A percentile compares a stretch with the other conserved stretches of the same genome.
Conservation (phyloP, 2,113 vertebrate genomes). For the Chionis minor region DNA sequence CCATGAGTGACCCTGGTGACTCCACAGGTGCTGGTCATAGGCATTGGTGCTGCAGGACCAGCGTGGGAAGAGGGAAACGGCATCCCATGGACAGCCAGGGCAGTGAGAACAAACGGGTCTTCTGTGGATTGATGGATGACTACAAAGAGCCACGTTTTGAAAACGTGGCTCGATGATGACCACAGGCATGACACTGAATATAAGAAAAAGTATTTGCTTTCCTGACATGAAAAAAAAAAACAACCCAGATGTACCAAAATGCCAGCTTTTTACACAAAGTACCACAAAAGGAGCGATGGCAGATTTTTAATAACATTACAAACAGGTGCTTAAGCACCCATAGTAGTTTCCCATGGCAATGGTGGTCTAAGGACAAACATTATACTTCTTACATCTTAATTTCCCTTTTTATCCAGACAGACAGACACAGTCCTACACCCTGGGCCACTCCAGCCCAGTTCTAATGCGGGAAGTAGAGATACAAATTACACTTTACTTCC, state of each 20-base stretch:
- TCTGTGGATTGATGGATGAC: background rate
- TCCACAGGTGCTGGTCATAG: background rate
- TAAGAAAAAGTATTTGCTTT: background rate
- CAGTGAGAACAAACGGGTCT: constrained; percentile 11
- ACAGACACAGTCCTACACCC: background rate
- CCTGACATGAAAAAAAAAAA: background rate
- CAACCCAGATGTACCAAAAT: background rate
- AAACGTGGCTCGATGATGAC: background rate
- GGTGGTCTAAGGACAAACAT: background rate
- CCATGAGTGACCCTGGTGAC: background rate
- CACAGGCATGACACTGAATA: background rate
- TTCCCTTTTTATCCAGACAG: background rate
- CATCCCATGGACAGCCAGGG: background rate
- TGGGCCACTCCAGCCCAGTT: background rate
- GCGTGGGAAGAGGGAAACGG: background rate
- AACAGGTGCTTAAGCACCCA: background rate
- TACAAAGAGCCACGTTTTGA: background rate
- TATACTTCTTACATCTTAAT: background rate
- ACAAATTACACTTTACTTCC: background rate
- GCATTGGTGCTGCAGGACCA: background rate
- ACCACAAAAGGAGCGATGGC: background rate
- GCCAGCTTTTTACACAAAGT: background rate
- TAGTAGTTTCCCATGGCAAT: background rate
- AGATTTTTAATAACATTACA: background rate
- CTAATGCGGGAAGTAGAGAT: background rate